Evolutionary conservation across 2,888 invertebrate species (phyloP), one percentile per base, ranked within the genome.

Genomic region (Caradrina kadenii): DNA sequence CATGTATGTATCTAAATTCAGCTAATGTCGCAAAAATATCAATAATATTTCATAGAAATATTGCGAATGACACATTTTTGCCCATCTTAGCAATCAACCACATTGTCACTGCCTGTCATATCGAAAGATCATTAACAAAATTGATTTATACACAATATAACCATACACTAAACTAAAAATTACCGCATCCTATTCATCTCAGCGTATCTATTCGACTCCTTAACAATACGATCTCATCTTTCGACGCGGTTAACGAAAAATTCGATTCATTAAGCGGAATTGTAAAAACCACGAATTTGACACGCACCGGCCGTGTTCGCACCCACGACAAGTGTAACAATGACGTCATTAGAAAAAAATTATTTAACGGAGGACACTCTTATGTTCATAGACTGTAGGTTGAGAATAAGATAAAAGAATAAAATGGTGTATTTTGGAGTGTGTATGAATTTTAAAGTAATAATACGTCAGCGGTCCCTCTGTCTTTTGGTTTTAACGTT

Each of bases 361-460:
- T 60, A 66, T 63, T 55, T 55, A 62, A 73, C 67, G 59, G 60
- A 72, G 1, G 22, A 58, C n/a, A 42, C 13, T 60, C 63, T 71
- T 86, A 83, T 35, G 8, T 0, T 1, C 2, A 62, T 22, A 11
- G n/a, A 1, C 0, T 55, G 86, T 90, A 81, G 85, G 88, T 81
- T 83, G 84, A 62, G 53, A 71, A 64, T 69, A 49, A 64, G 76
- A 70, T 77, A 65, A 26, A 64, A n/a, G 31, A 31, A 56, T 21
- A 63, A 53, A 66, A 60, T 63, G 53, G 10, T 48, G 17, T 62
- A 70, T 72, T 80, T 85, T 78, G 63, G 67, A 87, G 83, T 85
- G 88, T 91, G 87, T 93, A 93, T 93, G 93, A 94, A 93, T 94
- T 94, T 93, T 90, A 92, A 94, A 93, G 93, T 94, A 94, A 94